Evolutionary conservation across 2,797 vertebrate genomes (phyloP).

Genomic region (Typhlichthys subterraneus): DNA sequence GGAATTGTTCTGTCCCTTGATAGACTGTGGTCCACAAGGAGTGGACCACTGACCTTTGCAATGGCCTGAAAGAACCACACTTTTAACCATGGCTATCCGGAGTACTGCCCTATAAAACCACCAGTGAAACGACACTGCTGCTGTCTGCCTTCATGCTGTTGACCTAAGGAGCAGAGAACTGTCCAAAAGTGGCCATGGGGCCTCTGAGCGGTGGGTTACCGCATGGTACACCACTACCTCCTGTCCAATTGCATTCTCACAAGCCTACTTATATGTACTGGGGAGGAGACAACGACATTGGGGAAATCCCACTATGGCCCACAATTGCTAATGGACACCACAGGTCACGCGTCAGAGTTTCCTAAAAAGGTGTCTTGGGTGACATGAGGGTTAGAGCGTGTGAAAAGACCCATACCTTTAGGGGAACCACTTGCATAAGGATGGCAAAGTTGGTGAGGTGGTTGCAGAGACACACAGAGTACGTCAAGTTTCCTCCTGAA

Average conservation of each 20-base stretch:
- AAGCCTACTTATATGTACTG: conserved; percentile 32
- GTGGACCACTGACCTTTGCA: conserved; percentile 46
- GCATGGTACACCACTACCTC: conserved; percentile 44
- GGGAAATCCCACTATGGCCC: not conserved
- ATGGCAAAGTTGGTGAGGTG: conserved; percentile 99
- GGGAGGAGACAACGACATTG: conserved; percentile 6
- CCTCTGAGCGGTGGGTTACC: conserved; percentile 26
- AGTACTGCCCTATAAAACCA: conserved; percentile 55
- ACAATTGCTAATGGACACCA: too few relatives aligned
- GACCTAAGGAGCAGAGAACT: conserved; percentile 19
- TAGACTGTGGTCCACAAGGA: conserved; percentile 34
- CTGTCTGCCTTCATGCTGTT: conserved; percentile 23
- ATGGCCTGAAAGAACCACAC: conserved; percentile 47
- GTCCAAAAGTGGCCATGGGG: conserved; percentile 25
- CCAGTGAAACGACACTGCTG: conserved; percentile 48
- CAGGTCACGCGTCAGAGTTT: too few relatives aligned
- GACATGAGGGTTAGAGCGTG: not conserved
- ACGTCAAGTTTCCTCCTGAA: conserved; percentile 82
- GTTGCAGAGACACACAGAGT: conserved; percentile 90
- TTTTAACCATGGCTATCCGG: conserved; percentile 51
- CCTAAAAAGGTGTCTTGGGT: not conserved
- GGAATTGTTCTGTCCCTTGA: conserved; percentile 5
- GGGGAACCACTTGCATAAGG: conserved; percentile 96
- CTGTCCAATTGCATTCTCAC: conserved; percentile 36
- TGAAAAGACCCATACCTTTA: conserved; percentile 81